Evolutionary conservation across 2,797 vertebrate genomes (phyloP).

Genomic region (Galaxias olidus): DNA sequence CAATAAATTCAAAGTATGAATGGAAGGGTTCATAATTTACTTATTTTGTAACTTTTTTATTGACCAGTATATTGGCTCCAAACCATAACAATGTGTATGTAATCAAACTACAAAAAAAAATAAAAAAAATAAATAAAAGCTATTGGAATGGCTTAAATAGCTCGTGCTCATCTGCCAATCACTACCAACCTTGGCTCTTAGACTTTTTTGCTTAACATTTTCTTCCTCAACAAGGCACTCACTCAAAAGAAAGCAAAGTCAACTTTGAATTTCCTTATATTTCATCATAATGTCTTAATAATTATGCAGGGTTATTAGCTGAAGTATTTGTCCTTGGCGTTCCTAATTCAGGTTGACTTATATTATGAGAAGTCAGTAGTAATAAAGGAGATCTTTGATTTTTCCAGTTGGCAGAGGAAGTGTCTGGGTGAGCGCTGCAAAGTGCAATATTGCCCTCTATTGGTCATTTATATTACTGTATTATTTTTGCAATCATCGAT

Average conservation of each 20-base stretch:
- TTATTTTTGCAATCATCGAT: conserved; percentile 28
- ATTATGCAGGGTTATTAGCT: conserved; percentile 76
- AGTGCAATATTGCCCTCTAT: conserved; percentile 76
- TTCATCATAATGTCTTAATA: conserved; percentile 73
- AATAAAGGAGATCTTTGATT: conserved; percentile 66
- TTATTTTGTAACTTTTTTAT: too few relatives aligned
- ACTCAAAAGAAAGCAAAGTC: conserved; percentile 55
- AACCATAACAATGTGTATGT: too few relatives aligned
- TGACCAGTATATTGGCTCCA: too few relatives aligned
- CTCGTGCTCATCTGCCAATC: conserved; percentile 33
- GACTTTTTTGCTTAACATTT: conserved; percentile 25
- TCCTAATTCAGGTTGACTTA: conserved; percentile 72
- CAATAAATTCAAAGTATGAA: too few relatives aligned
- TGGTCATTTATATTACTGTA: conserved; percentile 52
- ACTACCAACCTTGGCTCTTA: conserved; percentile 38
- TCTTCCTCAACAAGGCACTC: conserved; percentile 56
- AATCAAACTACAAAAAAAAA: too few relatives aligned
- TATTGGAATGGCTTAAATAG: background rate
- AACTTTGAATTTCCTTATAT: conserved; percentile 72
- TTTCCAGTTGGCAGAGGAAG: conserved; percentile 24
- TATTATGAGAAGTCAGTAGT: conserved; percentile 68
- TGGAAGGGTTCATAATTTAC: too few relatives aligned
- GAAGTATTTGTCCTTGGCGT: conserved; percentile 78
- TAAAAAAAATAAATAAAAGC: too few relatives aligned
- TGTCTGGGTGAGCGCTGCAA: conserved; percentile 26